Evolutionary conservation across 1,140 invertebrate genomes (phyloP), one percentile per base, ranked within the genome.

Genomic region (Penaeus vannamei): DNA sequence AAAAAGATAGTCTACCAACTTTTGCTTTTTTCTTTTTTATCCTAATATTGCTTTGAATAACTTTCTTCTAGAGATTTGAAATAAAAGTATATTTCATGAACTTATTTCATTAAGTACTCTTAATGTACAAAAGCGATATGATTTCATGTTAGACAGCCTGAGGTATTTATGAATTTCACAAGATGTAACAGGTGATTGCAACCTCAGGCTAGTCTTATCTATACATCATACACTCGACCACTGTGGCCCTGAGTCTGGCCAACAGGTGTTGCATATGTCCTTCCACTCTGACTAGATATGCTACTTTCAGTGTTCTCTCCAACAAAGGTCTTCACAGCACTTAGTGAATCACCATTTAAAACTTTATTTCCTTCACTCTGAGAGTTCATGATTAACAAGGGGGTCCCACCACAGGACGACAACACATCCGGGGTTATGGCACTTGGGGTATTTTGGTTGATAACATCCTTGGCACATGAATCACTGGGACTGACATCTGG

Each of bases 191-290:
- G 17, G 53, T 53, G 53, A 53, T 12, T 53, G 53, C 53, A 53
- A 14, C 53, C 53, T 53, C 53, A 53, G 53, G 53, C 10, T 53
- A 53, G 53, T 53, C 53, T 53, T n/a, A 23, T 77, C 42, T 85
- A 89, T 26, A 89, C 87, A 89, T 89, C 87, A 89, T 89, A 85
- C 19, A 89, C 61, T 64, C 79, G 81, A 12, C 87, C 82, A 64
- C 42, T 64, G 29, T 79, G 69, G 60, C n/a, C 36, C 14, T 36
- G 29, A n/a, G 60, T 83, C 22, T 77, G 66, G 46, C 32, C 53
- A 53, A 53, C 53, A 17, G 53, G 17, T 53, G 53, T 53, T 53
- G 53, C 17, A 53, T 53, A 53, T 53, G 53, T 53, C 53, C 53
- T 10, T 61, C 17, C 66, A 46, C 61, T 77, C 17, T n/a, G 32